Conservation (phyloP, 2,113 vertebrate species). For the Ameiurus melas region DNA sequence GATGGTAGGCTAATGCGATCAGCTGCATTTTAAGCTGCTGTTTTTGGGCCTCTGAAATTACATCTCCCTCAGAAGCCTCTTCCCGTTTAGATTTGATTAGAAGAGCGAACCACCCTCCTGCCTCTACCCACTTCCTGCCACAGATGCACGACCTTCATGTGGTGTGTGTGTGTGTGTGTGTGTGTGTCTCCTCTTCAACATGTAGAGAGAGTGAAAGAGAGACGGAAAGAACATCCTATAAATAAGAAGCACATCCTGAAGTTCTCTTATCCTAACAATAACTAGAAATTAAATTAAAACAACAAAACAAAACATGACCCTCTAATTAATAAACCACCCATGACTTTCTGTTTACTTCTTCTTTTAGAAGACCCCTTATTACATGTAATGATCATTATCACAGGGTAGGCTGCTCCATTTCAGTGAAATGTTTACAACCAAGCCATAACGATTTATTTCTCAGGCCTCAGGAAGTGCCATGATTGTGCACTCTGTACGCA, state of each 20-base stretch:
- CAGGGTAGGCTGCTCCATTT: conserved; percentile 19
- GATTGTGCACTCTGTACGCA: conserved; percentile 7
- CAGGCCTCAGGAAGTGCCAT: conserved; percentile 21
- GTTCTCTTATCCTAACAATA: conserved; percentile 15
- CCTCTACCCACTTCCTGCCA: conserved; percentile 68
- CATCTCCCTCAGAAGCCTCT: conserved; percentile 71
- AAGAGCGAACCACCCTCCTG: conserved; percentile 63
- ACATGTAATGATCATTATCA: conserved; percentile 28
- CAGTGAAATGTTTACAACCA: conserved; percentile 34
- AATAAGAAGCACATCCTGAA: conserved; percentile 24
- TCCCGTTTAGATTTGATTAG: conserved; percentile 75
- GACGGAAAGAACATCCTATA: conserved; percentile 8
- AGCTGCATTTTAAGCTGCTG: conserved; percentile 78
- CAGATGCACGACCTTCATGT: conserved; percentile 63
- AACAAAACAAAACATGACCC: neutral
- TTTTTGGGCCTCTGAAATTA: conserved; percentile 76
- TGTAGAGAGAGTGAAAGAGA: neutral
- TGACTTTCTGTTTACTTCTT: neutral
- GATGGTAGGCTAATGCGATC: conserved; percentile 81
- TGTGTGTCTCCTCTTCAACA: neutral
- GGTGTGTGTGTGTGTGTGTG: conserved; percentile 33
- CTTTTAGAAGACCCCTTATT: neutral
- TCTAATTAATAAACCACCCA: conserved; percentile 19
- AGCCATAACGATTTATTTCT: conserved; percentile 37
- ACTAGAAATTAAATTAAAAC: conserved; percentile 15